Percentiles rank a stretch among this genome's conserved stretches.
Conservation (phyloP, 2,113 vertebrate species). For the Scalopus aquaticus region DNA sequence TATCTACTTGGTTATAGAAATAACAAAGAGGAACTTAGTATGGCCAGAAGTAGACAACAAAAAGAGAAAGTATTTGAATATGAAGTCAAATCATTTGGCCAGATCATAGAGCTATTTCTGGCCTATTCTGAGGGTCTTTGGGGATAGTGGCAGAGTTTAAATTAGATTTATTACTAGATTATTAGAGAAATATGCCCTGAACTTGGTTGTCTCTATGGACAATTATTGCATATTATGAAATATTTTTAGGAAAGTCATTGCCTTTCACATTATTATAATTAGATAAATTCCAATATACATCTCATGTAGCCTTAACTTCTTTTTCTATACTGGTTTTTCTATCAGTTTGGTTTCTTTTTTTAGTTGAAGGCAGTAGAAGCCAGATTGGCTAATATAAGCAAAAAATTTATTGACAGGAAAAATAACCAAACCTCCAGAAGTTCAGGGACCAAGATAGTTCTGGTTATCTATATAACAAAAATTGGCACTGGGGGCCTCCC, state of each 20-base stretch:
- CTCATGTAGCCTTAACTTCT: not conserved
- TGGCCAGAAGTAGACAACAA: not conserved
- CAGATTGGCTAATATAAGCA: slow-evolving; percentile 6
- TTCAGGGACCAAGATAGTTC: not conserved
- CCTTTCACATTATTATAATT: not conserved
- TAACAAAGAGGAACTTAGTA: not conserved
- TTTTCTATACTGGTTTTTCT: slow-evolving; percentile 20
- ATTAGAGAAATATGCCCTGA: not conserved
- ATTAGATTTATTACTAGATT: not conserved
- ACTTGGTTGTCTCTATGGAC: not conserved
- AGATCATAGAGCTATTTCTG: not conserved
- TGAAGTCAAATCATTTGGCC: not conserved
- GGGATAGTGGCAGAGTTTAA: not conserved
- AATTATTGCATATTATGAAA: not conserved
- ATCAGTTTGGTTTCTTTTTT: not conserved
- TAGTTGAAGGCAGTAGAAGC: not conserved
- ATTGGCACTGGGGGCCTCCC: not conserved
- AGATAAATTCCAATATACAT: not conserved
- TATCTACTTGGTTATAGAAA: not conserved
- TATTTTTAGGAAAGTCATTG: not conserved
- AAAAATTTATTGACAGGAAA: slow-evolving; percentile 35
- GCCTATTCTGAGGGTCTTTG: not conserved
- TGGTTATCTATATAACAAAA: not conserved
- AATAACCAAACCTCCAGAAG: not conserved
- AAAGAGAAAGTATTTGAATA: not conserved